Conservation (phyloP, 2,888 invertebrate species). For the Nemotelus nigrinus region DNA sequence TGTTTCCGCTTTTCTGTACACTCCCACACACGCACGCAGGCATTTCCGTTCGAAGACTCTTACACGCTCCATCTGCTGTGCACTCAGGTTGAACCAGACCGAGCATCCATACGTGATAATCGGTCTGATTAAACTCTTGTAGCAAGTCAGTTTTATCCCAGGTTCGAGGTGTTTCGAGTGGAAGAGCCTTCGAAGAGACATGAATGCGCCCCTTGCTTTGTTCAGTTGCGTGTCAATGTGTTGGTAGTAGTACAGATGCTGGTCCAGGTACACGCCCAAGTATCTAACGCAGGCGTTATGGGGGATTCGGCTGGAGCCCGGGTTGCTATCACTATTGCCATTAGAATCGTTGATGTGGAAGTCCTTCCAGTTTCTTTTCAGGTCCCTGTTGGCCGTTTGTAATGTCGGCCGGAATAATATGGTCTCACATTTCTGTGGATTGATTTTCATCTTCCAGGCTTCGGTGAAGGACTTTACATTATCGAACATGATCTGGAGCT, state of each 20-base stretch:
- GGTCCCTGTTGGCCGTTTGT: background rate
- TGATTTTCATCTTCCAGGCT: slow-evolving; percentile 19
- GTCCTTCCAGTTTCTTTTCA: slow-evolving; percentile 14
- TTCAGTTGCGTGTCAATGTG: background rate
- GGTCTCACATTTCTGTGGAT: slow-evolving; percentile 9
- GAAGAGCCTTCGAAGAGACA: slow-evolving; percentile 6
- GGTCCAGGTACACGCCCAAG: slow-evolving; percentile 28
- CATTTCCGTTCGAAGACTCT: slow-evolving; percentile 14
- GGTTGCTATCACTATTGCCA: background rate
- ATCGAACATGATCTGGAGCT: slow-evolving; percentile 1
- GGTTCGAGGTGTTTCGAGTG: slow-evolving; percentile 1
- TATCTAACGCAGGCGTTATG: slow-evolving; percentile 5
- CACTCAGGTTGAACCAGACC: slow-evolving; percentile 35
- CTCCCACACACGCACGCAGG: background rate
- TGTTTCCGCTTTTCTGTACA: slow-evolving; percentile 20
- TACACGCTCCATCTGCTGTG: slow-evolving; percentile 19
- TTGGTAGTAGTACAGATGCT: slow-evolving; percentile 16
- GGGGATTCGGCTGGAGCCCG: background rate
- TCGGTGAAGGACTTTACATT: background rate
- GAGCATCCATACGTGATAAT: slow-evolving; percentile 20
- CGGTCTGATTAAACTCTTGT: slow-evolving; percentile 2
- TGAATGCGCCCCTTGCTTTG: background rate
- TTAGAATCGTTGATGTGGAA: slow-evolving; percentile 1
- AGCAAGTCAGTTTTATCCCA: background rate
- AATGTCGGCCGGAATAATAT: background rate